These are phyloP conservation scores for Fregata magnificens DNA, from an alignment of 2,113 vertebrate species.

Conservation along the genomic window DNA sequence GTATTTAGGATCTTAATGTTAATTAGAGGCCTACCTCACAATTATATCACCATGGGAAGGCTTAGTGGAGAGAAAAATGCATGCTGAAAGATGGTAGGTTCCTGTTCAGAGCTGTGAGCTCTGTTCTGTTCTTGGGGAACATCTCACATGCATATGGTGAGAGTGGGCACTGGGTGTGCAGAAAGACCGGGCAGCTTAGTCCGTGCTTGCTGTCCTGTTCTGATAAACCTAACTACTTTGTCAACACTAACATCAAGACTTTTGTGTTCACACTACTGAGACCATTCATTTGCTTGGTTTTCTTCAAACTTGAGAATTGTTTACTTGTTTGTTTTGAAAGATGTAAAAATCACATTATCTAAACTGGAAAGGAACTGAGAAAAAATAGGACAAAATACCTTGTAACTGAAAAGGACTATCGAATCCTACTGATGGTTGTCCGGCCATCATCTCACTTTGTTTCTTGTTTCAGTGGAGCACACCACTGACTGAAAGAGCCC, in stretches of 20 bases:
- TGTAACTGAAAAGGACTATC: neutral
- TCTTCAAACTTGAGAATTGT: neutral
- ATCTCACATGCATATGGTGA: fast-evolving
- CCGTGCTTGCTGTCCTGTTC: neutral
- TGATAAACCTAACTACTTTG: neutral
- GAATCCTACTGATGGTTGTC: neutral
- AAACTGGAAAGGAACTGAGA: neutral
- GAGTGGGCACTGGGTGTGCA: neutral
- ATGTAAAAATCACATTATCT: neutral
- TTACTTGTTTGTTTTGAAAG: neutral
- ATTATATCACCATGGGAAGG: neutral
- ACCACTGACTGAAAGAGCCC: neutral
- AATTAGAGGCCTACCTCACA: neutral
- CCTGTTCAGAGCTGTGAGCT: neutral
- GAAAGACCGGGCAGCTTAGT: neutral
- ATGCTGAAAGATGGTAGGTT: neutral
- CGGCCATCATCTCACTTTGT: neutral
- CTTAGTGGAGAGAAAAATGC: neutral
- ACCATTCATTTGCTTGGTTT: neutral
- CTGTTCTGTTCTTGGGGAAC: neutral
- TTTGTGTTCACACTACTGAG: neutral
- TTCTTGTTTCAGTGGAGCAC: neutral
- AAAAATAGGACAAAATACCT: neutral
- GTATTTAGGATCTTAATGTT: neutral
- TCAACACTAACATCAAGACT: neutral